Base-by-base conservation (phyloP, 2,888 invertebrate species). In the Conomelus anceps region DNA sequence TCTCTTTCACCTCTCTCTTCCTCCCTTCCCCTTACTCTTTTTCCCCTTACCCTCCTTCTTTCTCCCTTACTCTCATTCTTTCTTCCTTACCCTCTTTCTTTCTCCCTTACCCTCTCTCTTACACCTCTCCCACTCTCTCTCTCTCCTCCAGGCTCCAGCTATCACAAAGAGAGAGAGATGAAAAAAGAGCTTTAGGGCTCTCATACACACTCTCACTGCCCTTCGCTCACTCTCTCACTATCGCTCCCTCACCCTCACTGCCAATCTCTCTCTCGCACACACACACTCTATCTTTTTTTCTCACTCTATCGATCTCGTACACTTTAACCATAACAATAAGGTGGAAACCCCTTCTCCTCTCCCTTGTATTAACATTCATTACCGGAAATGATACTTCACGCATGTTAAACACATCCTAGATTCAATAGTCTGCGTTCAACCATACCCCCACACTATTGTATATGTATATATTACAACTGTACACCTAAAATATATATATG, bases 241-340 rank as follows among this genome's bases (percentile, higher is more conserved):
- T 34, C 6, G 1, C 1, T n/a, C n/a, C n/a, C n/a, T n/a, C 34
- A 1, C 11, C 34, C 34, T 17, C 17, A 17, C 13, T 13, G 34
- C 34, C 1, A 34, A 6, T 13, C 34, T 34, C 88, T 23, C 7
- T 22, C 13, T 17, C 22, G n/a, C n/a, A 84, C 84, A 23, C 63
- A 11, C 24, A 7, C 24, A 17, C 22, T 88, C 84, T 88, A n/a
- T 84, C 85, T 23, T 22, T 22, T 23, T 24, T 41, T 84, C 23
- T 84, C 23, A 88, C 26, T 22, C 88, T 88, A 84, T 88, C 88
- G 22, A 85, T 23, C n/a, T 22, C 88, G 22, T n/a, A 84, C 22
- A 23, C 23, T 88, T n/a, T 22, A 34, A 34, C 24, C 22, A 84
- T 88, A 24, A 88, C 23, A 26, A 29, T 17, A 23, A 6, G 22